Conservation (phyloP, 2,888 invertebrate genomes). For the Poecilobothrus nobilitatus region DNA sequence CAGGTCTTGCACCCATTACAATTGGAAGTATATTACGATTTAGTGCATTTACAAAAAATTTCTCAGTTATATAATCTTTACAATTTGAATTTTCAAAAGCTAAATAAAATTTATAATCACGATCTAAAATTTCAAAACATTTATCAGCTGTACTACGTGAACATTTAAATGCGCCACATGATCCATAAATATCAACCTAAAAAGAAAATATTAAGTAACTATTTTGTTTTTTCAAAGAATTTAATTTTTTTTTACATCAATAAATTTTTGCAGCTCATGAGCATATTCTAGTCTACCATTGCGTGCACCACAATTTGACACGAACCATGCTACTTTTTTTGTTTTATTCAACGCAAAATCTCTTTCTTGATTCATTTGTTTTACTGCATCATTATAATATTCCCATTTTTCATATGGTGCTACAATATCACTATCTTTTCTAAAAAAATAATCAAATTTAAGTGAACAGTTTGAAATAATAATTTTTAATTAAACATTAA, state of each 20-base stretch:
- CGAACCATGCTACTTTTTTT: conserved; percentile 95
- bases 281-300: conserved; percentile 85
- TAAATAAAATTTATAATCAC: conserved; percentile 92
- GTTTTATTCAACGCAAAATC: conserved; percentile 89
- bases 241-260: conserved; percentile 45
- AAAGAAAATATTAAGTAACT: background rate
- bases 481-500: too few species aligned
- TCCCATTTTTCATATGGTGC: conserved; percentile 94
- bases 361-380: conserved; percentile 55
- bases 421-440: conserved; percentile 82
- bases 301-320: conserved; percentile 90
- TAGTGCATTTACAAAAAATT: conserved; percentile 91
- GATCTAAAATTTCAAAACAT: conserved; percentile 84
- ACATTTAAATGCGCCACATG: conserved; percentile 78
- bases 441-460: too few species aligned
- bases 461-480: too few species aligned
- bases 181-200: conserved; percentile 80
- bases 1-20: conserved; percentile 90
- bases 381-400: conserved; percentile 66
- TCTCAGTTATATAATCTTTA: conserved; percentile 91
- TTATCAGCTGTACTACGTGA: conserved; percentile 69
- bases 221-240: too few species aligned
- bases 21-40: conserved; percentile 82
- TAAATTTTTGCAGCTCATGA: conserved; percentile 72
- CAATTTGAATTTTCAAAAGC: conserved; percentile 97